Conservation (phyloP, 2,113 vertebrate genomes). For the Eretmochelys imbricata region DNA sequence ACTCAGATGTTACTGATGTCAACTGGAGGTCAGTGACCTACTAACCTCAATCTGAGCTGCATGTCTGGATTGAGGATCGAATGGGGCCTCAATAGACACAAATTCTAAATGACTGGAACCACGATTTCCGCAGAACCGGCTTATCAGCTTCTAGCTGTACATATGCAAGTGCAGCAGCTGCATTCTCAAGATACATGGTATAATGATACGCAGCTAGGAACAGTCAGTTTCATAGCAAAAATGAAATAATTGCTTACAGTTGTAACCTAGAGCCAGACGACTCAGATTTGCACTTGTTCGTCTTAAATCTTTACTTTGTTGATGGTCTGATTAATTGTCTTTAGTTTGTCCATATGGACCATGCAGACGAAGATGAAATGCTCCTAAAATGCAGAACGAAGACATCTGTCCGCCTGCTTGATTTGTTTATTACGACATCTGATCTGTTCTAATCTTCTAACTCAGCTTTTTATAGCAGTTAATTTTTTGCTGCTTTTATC, state of each 20-base stretch:
- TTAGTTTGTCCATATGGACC: neutral
- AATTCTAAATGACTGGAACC: neutral
- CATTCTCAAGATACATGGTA: rapidly evolving
- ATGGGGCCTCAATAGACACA: neutral
- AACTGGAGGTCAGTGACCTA: neutral
- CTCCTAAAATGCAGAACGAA: neutral
- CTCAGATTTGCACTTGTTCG: neutral
- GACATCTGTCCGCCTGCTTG: neutral
- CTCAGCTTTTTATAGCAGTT: neutral
- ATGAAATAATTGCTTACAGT: neutral
- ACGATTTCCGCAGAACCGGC: neutral
- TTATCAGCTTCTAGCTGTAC: rapidly evolving
- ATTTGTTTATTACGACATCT: neutral
- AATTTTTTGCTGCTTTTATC: neutral
- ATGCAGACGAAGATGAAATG: neutral
- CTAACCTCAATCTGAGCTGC: too few relatives aligned
- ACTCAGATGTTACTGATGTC: too few relatives aligned
- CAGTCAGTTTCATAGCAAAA: neutral
- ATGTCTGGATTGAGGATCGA: neutral
- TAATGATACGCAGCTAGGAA: neutral
- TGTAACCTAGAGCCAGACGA: neutral
- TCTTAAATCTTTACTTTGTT: neutral
- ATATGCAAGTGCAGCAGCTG: neutral
- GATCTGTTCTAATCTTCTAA: too few relatives aligned
- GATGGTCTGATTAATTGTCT: neutral